phyloP scores from a whole-genome alignment of 92 coral and sea anemone species.

The Epizoanthus illoricatus region DNA sequence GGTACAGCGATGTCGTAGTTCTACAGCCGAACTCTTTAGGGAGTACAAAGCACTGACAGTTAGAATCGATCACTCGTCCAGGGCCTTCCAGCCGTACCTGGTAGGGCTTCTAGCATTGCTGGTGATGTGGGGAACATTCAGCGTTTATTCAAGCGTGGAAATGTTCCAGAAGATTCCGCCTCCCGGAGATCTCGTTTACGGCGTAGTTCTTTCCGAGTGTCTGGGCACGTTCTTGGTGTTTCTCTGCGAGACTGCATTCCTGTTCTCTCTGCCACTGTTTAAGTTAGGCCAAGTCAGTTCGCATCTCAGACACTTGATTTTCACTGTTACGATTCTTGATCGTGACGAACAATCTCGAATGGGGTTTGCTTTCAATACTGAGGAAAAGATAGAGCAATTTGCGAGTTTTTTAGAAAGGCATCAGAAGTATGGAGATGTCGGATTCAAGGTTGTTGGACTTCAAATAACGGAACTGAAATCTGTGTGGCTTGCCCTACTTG shows the following conservation, averaged over 20 bases:
- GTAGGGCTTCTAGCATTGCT: constrained; percentile 45
- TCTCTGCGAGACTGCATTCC: constrained; percentile 45
- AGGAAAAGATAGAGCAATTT: constrained; percentile 46
- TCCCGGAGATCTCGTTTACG: background rate
- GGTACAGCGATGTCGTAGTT: constrained; percentile 13
- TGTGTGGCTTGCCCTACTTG: constrained; percentile 54
- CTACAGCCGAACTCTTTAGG: constrained; percentile 36
- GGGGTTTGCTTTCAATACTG: constrained; percentile 39
- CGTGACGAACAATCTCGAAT: constrained; percentile 45
- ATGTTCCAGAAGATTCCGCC: constrained; percentile 45
- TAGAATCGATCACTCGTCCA: constrained; percentile 36
- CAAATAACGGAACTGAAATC: constrained; percentile 55
- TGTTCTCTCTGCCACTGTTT: constrained; percentile 50
- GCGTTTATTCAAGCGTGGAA: constrained; percentile 57
- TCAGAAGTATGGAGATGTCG: constrained; percentile 50
- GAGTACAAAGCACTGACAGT: constrained; percentile 43
- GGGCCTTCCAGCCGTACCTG: constrained; percentile 53
- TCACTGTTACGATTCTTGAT: constrained; percentile 37
- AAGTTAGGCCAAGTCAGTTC: constrained; percentile 53
- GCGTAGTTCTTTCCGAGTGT: constrained; percentile 50
- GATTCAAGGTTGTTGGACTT: constrained; percentile 54
- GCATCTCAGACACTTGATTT: constrained; percentile 41
- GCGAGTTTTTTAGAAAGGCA: constrained; percentile 43
- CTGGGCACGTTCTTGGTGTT: constrained; percentile 49
- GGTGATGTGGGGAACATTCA: constrained; percentile 56